phyloP scores from a whole-genome alignment of 2,797 vertebrate species.

The Etheostoma nigrum region DNA sequence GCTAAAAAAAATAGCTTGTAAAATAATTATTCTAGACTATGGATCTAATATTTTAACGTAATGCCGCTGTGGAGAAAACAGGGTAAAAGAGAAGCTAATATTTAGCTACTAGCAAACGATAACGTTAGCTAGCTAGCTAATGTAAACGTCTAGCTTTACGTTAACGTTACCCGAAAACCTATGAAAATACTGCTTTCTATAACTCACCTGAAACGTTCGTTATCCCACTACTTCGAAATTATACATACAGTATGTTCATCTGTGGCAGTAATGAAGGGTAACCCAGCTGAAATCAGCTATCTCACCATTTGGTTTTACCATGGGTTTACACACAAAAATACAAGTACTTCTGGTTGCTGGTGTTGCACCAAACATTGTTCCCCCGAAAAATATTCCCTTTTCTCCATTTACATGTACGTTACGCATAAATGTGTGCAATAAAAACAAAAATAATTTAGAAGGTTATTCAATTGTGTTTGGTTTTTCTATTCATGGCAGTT shows the following conservation, averaged over 20 bases:
- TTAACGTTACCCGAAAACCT: background rate
- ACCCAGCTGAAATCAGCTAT: background rate
- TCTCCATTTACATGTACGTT: too few relatives aligned
- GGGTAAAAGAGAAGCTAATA: slow-evolving; percentile 12
- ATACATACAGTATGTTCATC: background rate
- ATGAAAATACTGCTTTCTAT: rapidly evolving
- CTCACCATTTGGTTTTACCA: background rate
- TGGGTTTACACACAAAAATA: slow-evolving; percentile 15
- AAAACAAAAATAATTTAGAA: too few relatives aligned
- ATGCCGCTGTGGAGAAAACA: background rate
- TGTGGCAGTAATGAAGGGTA: background rate
- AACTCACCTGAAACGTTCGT: slow-evolving; percentile 27
- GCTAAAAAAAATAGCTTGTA: too few relatives aligned
- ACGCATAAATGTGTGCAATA: too few relatives aligned
- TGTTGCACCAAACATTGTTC: slow-evolving; percentile 15
- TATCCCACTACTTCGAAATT: background rate
- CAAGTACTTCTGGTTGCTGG: slow-evolving; percentile 63
- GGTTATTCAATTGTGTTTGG: too few relatives aligned
- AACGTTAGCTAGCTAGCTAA: slow-evolving; percentile 5
- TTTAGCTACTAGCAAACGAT: slow-evolving; percentile 20
- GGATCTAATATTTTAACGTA: background rate
- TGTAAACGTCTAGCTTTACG: background rate
- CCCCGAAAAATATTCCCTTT: background rate
- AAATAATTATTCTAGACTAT: background rate
- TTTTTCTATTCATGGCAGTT: too few relatives aligned